phyloP scores from a whole-genome alignment of 2,113 vertebrate genomes.

The Daphoenositta chrysoptera region DNA sequence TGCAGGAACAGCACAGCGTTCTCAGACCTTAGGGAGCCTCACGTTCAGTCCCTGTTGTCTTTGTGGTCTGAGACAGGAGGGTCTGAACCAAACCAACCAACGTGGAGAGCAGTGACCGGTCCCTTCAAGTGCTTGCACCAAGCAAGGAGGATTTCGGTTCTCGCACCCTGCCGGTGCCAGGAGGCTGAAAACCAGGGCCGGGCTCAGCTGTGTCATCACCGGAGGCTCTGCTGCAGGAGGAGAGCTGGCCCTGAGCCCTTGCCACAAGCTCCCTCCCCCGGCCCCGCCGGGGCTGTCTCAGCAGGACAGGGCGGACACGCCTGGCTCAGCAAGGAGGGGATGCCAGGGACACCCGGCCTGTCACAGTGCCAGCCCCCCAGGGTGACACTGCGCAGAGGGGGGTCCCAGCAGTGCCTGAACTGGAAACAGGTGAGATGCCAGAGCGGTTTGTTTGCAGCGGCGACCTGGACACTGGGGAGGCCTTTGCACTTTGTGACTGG shows the following conservation, averaged over 20 bases:
- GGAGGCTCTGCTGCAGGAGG: not conserved
- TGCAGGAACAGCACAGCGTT: not conserved
- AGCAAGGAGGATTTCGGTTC: not conserved
- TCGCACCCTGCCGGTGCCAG: not conserved
- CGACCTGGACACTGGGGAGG: fast-evolving
- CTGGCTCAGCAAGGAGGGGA: not conserved
- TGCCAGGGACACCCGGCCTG: not conserved
- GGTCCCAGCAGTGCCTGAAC: not conserved
- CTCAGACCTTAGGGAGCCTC: not conserved
- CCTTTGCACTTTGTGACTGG: not conserved
- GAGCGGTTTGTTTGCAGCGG: not conserved
- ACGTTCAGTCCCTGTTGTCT: not conserved
- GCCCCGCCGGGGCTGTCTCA: not conserved
- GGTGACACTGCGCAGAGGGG: not conserved
- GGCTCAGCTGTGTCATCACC: not conserved
- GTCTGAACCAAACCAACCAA: not conserved
- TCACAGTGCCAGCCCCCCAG: not conserved
- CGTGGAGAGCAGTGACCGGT: not conserved
- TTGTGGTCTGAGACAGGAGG: not conserved
- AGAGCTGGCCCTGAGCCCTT: not conserved
- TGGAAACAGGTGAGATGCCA: not conserved
- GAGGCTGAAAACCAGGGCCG: not conserved
- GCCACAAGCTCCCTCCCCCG: not conserved
- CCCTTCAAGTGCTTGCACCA: not conserved
- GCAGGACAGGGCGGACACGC: not conserved